Base-by-base conservation (phyloP, 2,888 invertebrate species). In the Rhagonycha lutea region DNA sequence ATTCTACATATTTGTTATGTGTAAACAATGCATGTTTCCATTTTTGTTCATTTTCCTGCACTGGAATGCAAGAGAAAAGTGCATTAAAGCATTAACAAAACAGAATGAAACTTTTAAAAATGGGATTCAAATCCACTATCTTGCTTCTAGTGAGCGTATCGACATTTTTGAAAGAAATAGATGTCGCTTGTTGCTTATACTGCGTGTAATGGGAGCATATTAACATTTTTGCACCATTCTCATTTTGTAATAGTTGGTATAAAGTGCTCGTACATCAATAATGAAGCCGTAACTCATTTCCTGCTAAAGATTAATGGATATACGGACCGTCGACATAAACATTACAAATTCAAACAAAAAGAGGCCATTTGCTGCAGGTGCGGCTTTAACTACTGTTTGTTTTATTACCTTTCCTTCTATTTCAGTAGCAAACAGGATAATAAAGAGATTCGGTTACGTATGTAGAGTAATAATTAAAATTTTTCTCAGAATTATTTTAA, bases 271-370 rank as follows among this genome's bases (percentile, higher is more conserved):
- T 79, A 81, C 80, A 80, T 79, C 82, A 81, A 80, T 83, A 83
- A 84, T 83, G 83, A 83, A 83, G 81, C 83, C 81, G 81, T 80
- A 82, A 82, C 82, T 84, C 83, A 83, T 84, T 83, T 84, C 83
- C 83, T 81, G 79, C 77, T 76, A 73, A 81, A 84, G 84, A 85
- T 85, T 85, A 85, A 85, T 84, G 83, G 84, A 82, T 82, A 78
- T 80, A 81, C 82, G 82, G 83, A 81, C 84, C 84, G 85, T 84
- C 85, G 84, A 83, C 85, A 81, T 82, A 76, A 84, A 82, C 81
- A 84, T 84, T 84, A 83, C 83, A 82, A 83, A 83, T 82, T 81
- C 83, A 82, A 83, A 84, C 83, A 84, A 83, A 84, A 84, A 83
- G 81, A 79, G 75, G 74, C 80, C 79, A 82, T 83, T 82, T 83